phyloP scores from a whole-genome alignment of 2,888 invertebrate genomes.

The Apamea epomidion region DNA sequence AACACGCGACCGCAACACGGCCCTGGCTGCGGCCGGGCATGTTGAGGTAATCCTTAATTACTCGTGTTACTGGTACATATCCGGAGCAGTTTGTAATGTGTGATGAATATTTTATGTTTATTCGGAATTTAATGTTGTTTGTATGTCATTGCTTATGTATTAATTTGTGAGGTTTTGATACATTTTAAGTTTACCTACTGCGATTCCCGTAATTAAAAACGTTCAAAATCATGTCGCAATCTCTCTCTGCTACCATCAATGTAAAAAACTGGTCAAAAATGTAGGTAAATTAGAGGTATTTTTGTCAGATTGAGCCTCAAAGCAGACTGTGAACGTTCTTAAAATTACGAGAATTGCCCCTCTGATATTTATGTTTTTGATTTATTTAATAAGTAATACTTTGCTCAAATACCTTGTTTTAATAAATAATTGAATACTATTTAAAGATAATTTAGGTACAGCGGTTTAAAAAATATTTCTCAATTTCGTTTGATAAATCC shows the following conservation, averaged over 20 bases:
- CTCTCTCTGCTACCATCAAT: no score
- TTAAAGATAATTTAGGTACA: not conserved
- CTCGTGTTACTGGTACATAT: slow-evolving; percentile 51
- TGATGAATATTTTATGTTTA: slow-evolving; percentile 51
- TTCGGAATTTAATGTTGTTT: slow-evolving; percentile 39
- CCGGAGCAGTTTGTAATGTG: slow-evolving; percentile 22
- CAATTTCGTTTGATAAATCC: not conserved
- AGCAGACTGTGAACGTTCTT: no score
- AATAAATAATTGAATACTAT: no score
- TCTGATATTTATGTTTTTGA: no score
- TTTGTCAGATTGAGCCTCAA: no score
- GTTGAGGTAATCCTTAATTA: slow-evolving; percentile 59
- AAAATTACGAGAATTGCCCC: no score
- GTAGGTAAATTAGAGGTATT: no score
- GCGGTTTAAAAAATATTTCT: not conserved
- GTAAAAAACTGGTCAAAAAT: no score
- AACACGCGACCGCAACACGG: slow-evolving; percentile 38
- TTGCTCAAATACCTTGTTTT: not conserved
- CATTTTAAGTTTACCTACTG: not conserved
- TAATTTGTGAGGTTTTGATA: not conserved
- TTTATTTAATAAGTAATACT: not conserved
- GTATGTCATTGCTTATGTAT: slow-evolving; percentile 27
- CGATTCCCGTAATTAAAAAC: not conserved
- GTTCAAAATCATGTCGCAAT: no score
- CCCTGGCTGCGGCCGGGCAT: slow-evolving; percentile 49